Base-by-base conservation (phyloP, 2,888 invertebrate genomes). In the Dynastes hyllus region DNA sequence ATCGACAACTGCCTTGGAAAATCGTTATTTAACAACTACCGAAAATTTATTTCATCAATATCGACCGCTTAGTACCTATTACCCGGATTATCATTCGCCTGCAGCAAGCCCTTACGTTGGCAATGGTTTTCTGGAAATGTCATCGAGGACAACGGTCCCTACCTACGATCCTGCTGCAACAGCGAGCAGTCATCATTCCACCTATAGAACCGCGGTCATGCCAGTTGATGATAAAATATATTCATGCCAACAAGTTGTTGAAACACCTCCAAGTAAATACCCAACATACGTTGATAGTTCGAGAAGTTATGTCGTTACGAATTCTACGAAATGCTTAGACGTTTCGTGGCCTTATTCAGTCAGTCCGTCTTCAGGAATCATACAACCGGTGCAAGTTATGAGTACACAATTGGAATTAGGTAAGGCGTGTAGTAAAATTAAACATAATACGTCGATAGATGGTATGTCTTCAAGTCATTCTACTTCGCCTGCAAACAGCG, bases 21-120 rank as follows among this genome's bases (percentile, higher is more conserved):
- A 91, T 83, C 89, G 91, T 83, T 94, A 96, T 89, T 90, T 97
- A 83, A 93, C 92, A 8, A 87, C 94, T 55, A 93, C 96, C 9
- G 96, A 97, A 86, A 96, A 96, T 86, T 92, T 97, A 85, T 97
- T 97, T 91, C 95, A 95, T 87, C 96, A 97, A 88, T 97, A 97
- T 89, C 93, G 97, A 82, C 94, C 96, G n/a, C 89, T 97, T 70
- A 95, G 96, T 55, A 92, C 93, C 3, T 96, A 97, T 88, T 95
- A 95, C 86, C 93, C 95, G 0, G 94, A 94, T 67, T 94, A 95
- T 84, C 93, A 93, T 84, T 92, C 94, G 63, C 92, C 94, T 6
- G 91, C 94, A 2, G 87, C 91, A 2, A 90, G 91, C 77, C 90
- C 92, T 1, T 94, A 94, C 86, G 93, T 94, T 79, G 93, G 95